Conservation (phyloP, 2,113 vertebrate species). For the Podarcis cretensis region DNA sequence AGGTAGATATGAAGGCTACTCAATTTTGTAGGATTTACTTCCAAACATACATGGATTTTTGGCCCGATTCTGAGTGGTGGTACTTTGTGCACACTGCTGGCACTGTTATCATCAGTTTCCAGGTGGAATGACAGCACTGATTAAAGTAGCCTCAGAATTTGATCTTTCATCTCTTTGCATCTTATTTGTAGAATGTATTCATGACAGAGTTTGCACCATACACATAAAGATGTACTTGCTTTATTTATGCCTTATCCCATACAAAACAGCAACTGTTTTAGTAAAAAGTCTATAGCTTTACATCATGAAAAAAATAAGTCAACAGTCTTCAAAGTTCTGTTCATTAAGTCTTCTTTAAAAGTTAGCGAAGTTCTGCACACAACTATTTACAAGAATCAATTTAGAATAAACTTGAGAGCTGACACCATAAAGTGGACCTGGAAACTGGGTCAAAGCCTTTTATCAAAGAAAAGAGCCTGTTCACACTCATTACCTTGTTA, state of each 20-base stretch:
- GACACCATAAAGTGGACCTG: not conserved
- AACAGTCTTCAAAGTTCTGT: constrained; percentile 1
- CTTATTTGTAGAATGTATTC: not conserved
- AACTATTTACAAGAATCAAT: constrained; percentile 59
- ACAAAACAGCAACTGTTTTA: constrained; percentile 66
- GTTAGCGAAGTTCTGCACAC: not conserved
- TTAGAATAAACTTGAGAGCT: constrained; percentile 16
- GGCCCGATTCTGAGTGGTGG: not conserved
- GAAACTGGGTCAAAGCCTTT: not conserved
- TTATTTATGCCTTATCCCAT: constrained; percentile 34
- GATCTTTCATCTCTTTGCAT: not conserved
- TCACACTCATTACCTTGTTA: not conserved
- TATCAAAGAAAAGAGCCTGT: not conserved
- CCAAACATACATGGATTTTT: not conserved
- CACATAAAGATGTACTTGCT: not conserved
- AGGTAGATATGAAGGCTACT: not conserved
- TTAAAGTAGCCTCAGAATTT: no score
- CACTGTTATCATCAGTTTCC: not conserved
- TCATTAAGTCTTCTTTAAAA: constrained; percentile 22
- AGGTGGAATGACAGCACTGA: not conserved
- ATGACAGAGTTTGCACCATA: not conserved
- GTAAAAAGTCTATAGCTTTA: constrained; percentile 74
- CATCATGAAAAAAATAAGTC: constrained; percentile 53
- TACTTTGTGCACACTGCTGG: not conserved
- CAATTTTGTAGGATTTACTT: not conserved